Conservation (phyloP, 2,888 invertebrate genomes). For the Girardia tigrina region DNA sequence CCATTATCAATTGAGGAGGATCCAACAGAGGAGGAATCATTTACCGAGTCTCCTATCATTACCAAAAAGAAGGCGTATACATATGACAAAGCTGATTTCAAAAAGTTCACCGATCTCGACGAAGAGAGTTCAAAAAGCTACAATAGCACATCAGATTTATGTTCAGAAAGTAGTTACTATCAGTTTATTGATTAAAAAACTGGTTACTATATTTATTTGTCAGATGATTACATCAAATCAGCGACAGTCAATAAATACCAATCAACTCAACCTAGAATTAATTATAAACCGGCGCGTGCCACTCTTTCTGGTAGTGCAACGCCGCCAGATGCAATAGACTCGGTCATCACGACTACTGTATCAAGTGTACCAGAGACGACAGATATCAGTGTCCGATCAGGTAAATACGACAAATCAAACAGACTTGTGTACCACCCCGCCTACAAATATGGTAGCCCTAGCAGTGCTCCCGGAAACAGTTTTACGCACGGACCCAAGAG, state of each 20-base stretch:
- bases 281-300: neutral
- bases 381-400: neutral
- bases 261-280: neutral
- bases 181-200: too few species aligned
- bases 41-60: neutral
- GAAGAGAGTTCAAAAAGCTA: neutral
- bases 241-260: neutral
- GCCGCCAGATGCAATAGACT: neutral
- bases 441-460: too few species aligned
- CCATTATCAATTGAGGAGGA: neutral
- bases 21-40: constrained; percentile 7
- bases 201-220: too few species aligned
- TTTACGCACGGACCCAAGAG: too few species aligned
- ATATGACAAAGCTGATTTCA: neutral
- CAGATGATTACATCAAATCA: too few species aligned
- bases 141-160: neutral
- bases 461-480: too few species aligned
- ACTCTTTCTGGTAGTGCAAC: neutral
- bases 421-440: neutral
- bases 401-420: neutral
- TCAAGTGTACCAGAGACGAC: neutral
- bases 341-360: neutral
- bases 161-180: constrained; percentile 16
- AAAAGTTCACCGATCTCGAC: neutral
- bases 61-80: neutral